Percentiles rank a stretch among this genome's conserved stretches.
These are phyloP conservation scores for Gonatopus flavifemur DNA, from an alignment of 1,140 invertebrate species.

Conservation along the genomic window DNA sequence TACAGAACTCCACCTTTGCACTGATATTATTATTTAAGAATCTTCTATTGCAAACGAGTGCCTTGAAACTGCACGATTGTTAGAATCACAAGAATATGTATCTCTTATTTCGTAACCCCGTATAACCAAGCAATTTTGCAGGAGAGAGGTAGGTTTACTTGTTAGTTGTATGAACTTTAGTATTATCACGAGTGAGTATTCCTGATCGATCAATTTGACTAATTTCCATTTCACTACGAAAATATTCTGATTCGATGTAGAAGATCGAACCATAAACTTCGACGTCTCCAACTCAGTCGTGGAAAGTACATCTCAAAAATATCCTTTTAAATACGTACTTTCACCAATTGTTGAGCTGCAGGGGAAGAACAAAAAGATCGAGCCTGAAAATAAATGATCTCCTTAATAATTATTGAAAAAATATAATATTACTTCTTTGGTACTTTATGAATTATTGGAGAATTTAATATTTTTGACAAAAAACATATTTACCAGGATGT, in stretches of 20 bases:
- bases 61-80: too few relatives aligned
- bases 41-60: too few relatives aligned
- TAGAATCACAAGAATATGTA: too few relatives aligned
- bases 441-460: neutral
- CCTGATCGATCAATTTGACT: neutral
- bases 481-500: slow-evolving; percentile 28
- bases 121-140: too few relatives aligned
- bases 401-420: neutral
- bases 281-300: too few relatives aligned
- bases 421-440: neutral
- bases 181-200: neutral
- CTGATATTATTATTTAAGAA: too few relatives aligned
- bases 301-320: too few relatives aligned
- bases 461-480: neutral
- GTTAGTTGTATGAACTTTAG: neutral
- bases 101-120: too few relatives aligned
- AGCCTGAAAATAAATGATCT: slow-evolving; percentile 39
- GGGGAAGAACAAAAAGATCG: slow-evolving; percentile 58
- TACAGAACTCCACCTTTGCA: too few relatives aligned
- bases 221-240: slow-evolving; percentile 10
- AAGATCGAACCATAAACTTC: too few relatives aligned
- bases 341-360: slow-evolving; percentile 61
- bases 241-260: too few relatives aligned
- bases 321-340: slow-evolving; percentile 49
- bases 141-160: too few relatives aligned